phyloP scores from a whole-genome alignment of 2,113 vertebrate species.

The Eclectus roratus region DNA sequence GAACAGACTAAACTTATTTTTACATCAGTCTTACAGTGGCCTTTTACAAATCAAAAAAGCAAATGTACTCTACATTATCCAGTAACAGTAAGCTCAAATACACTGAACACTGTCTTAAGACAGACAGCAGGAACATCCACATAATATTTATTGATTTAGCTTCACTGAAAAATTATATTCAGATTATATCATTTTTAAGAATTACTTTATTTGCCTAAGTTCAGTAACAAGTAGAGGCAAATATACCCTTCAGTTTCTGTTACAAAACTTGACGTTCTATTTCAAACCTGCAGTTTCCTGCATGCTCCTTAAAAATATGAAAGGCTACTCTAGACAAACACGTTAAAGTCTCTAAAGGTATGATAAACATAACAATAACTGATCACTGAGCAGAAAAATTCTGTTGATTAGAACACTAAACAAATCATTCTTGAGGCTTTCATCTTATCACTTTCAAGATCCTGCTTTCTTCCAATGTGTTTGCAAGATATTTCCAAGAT shows the following conservation, averaged over 20 bases:
- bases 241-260: neutral
- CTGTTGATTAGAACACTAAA: neutral
- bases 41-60: neutral
- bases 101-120: neutral
- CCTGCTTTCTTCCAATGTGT: neutral
- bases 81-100: neutral
- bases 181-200: neutral
- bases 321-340: neutral
- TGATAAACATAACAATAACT: neutral
- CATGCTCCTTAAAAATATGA: neutral
- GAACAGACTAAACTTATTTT: neutral
- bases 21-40: neutral
- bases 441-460: neutral
- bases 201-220: neutral
- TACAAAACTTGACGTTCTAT: neutral
- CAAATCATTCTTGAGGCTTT: fast-evolving
- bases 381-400: neutral
- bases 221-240: neutral
- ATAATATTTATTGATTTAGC: neutral
- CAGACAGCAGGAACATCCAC: neutral
- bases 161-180: neutral
- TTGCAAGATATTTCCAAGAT: neutral
- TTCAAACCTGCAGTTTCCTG: neutral
- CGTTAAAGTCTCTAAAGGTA: neutral
- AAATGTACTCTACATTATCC: neutral